Base-by-base conservation (phyloP, 92 coral and sea anemone genomes). In the Porites evermanni region DNA sequence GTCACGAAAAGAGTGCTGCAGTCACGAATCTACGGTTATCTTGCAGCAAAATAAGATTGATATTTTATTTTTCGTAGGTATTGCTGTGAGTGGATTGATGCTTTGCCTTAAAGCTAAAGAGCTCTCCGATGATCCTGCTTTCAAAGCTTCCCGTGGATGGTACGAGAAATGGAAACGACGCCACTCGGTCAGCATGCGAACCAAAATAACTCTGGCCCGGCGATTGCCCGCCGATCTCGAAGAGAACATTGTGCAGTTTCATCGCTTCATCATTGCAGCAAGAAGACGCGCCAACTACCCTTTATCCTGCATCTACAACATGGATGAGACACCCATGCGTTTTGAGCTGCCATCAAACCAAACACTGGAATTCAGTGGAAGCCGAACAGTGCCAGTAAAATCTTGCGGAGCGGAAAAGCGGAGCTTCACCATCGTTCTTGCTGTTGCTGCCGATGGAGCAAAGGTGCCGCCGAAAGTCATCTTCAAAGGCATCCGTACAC, bases 401-500 rank as follows among this genome's bases (percentile, higher is more conserved):
- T 26, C 29, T 26, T 26, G 29, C 29, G 29, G 29, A 26, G 29
- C 29, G 29, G 29, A 26, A 26, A 26, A 26, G 29, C 29, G 29
- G 2, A 26, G 29, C 29, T 26, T 26, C 29, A 26, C 29, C 2
- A 3, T 70, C 52, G 74, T 70, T 70, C 66, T 76, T 76, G 81
- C 65, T 61, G 59, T 51, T 50, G 67, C 65, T 53, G 81, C 81
- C 16, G 47, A 76, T 76, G 81, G 81, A 76, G 59, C 21, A 44
- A 76, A 76, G 81, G 47, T 76, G 65, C 81, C 65, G 12, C 67
- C 81, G 4, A 76, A 76, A 61, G 81, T 76, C 18, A 61, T 76
- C 38, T 76, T 76, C 67, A 76, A 76, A 76, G 81, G 81, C 21
- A 52, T 73, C 78, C 78, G 60, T 54, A 76, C 81, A 54, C 67